Base-by-base conservation (phyloP, 2,888 invertebrate species). In the Protonemura montana region DNA sequence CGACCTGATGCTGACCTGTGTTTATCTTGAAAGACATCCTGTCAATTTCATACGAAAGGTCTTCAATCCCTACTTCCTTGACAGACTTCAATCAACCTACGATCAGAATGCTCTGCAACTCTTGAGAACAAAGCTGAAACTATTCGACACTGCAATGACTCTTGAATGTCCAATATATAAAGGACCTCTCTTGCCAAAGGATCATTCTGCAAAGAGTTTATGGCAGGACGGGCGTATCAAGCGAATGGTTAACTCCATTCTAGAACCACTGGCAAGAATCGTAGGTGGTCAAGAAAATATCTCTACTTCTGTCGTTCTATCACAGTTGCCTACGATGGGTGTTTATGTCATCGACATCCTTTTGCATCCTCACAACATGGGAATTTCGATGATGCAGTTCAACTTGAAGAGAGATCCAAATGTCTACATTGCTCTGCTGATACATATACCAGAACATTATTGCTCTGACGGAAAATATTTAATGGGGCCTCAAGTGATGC, bases 361-460 rank as follows among this genome's bases (percentile, higher is more conserved):
- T 89, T 88, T 95, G 76, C 93, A 94, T 89, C 93, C 94, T 3
- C 89, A 90, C 26, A 91, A 92, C 0, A 89, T 92, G 28, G 87
- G 86, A 25, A 83, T 87, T 0, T 88, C 88, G 16, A 91, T 91
- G 59, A 91, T 92, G 85, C 92, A 92, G 87, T 92, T 93, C 90
- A 93, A 92, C 89, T 89, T 91, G 7, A 91, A 91, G 82, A 90
- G 90, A 6, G 90, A 90, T 35, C 91, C 90, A 85, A 92, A 93
- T 89, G 90, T 92, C 85, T 93, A 92, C 89, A 92, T 92, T 80
- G 95, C 94, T 0, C 88, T 95, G 76, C 90, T 95, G 85, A 92
- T 95, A 86, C 93, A 94, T 89, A 91, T 94, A 86, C 95, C 95
- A 0, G 94, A 95, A 88, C 93, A 95, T 90, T 95, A 93, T 90